A percentile compares a stretch with the other conserved stretches of the same genome.
Conservation (phyloP, 35 echinoderm and acorn worm species). For the Strongylocentrotus purpuratus region DNA sequence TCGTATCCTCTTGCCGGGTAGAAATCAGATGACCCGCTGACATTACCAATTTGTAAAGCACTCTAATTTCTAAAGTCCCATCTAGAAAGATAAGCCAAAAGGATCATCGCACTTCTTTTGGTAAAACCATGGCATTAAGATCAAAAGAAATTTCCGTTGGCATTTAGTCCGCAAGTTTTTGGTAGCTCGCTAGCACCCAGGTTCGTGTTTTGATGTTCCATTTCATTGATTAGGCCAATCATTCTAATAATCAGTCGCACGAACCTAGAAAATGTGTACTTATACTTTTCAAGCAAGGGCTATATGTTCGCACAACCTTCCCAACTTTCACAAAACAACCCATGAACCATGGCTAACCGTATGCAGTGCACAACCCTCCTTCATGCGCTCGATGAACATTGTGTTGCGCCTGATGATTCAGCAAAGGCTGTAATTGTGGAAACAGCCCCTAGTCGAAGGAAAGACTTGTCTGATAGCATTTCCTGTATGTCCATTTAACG, state of each 20-base stretch:
- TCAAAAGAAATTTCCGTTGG: constrained; percentile 17
- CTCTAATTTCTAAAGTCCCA: not conserved
- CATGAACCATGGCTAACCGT: not conserved
- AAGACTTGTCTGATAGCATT: not conserved
- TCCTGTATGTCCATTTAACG: not conserved
- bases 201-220: constrained; percentile 10
- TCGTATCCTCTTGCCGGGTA: too few relatives aligned
- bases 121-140: constrained; percentile 4
- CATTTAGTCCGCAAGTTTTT: not conserved
- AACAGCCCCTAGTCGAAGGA: not conserved
- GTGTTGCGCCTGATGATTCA: not conserved
- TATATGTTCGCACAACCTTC: not conserved
- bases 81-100: not conserved
- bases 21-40: not conserved
- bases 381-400: not conserved
- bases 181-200: not conserved
- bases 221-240: constrained; percentile 4
- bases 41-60: not conserved
- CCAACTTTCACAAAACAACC: not conserved
- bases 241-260: not conserved
- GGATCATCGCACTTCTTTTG: constrained; percentile 8
- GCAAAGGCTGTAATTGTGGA: not conserved
- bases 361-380: not conserved
- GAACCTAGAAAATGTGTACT: not conserved
- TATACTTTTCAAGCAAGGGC: not conserved